These are phyloP conservation scores for Ectemnius continuus DNA, from an alignment of 2,888 invertebrate genomes.

Conservation along the genomic window DNA sequence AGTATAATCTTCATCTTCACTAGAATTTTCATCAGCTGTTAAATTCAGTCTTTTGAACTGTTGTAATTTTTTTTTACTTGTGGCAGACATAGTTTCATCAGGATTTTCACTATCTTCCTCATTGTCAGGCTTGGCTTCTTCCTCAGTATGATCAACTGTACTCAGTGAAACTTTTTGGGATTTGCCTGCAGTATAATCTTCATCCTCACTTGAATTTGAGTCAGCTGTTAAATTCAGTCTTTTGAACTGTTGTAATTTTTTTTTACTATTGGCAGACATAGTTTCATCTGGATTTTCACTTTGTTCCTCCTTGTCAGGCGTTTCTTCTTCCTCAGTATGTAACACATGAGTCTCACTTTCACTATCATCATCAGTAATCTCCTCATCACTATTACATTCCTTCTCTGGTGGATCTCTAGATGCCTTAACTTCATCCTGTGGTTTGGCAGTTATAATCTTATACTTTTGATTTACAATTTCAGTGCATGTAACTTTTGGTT, in stretches of 20 bases:
- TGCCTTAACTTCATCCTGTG: background rate
- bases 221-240: constrained; percentile 46
- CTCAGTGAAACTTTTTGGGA: too few species aligned
- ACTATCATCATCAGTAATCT: background rate
- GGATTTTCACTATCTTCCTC: background rate
- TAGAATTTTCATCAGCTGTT: constrained; percentile 31
- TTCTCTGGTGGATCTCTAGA: background rate
- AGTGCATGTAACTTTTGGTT: constrained; percentile 50
- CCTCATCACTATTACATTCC: background rate
- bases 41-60: constrained; percentile 52
- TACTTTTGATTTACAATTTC: constrained; percentile 55
- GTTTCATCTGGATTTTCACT: constrained; percentile 6
- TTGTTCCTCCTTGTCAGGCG: background rate
- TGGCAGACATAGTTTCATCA: constrained; percentile 27
- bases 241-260: constrained; percentile 41
- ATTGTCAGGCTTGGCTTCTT: background rate
- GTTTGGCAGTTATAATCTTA: constrained; percentile 43
- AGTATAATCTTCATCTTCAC: constrained; percentile 27
- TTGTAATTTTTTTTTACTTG: constrained; percentile 27
- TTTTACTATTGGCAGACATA: constrained; percentile 25
- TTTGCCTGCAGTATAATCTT: background rate
- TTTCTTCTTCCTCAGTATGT: background rate
- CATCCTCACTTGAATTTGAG: constrained; percentile 40
- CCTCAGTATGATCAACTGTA: constrained; percentile 47
- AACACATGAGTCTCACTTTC: background rate